Evolutionary conservation across 2,888 invertebrate species (phyloP).

Genomic region (Dryococelus australis): DNA sequence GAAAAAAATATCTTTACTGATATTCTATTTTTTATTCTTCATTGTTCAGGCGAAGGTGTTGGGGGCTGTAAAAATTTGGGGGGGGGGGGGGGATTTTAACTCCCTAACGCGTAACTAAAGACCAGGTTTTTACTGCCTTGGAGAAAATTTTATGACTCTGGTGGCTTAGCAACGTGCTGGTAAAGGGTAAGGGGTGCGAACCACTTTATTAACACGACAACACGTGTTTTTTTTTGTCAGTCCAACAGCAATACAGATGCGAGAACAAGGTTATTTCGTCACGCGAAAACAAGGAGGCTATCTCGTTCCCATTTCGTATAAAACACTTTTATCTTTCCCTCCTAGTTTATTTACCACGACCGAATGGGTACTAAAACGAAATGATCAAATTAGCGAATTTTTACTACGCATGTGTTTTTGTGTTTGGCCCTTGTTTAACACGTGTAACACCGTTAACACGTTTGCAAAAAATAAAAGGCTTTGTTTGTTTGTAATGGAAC

Average conservation of each 20-base stretch:
- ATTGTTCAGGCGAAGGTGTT: not conserved
- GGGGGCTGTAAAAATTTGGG: not conserved
- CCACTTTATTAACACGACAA: conserved; percentile 4
- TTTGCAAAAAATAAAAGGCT: no score
- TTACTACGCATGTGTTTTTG: not conserved
- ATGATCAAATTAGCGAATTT: not conserved
- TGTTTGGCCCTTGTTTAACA: not conserved
- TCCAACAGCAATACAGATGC: not conserved
- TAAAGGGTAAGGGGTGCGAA: not conserved
- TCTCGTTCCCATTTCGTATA: not conserved
- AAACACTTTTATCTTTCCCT: not conserved
- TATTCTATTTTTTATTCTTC: not conserved
- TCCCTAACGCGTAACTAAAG: not conserved
- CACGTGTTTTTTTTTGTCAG: not conserved
- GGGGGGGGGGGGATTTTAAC: not conserved
- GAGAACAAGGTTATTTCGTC: conserved; percentile 2
- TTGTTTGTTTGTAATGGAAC: no score
- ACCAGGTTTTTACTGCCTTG: not conserved
- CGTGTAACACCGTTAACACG: not conserved
- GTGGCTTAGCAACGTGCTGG: not conserved
- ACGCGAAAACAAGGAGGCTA: not conserved
- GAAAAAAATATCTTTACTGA: not conserved
- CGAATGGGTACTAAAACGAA: not conserved
- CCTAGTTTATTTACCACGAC: not conserved
- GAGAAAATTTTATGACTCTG: not conserved